Evolutionary conservation across 2,113 vertebrate genomes (phyloP), one percentile per base, ranked within the genome.

Genomic region (Trochalopteron elliotii): DNA sequence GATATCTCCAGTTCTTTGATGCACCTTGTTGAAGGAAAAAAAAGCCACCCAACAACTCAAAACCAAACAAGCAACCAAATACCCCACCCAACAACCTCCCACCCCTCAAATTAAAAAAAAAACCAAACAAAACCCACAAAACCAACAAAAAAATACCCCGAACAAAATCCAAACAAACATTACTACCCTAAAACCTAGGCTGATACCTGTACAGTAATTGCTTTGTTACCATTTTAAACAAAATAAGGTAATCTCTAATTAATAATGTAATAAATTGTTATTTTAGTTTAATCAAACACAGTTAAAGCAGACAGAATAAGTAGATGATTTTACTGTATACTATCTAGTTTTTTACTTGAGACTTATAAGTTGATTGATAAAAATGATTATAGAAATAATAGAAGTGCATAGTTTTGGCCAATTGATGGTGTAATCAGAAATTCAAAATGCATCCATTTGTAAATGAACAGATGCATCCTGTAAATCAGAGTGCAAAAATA

Each of bases 51-150:
- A 69, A 31, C 11, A 57, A 45, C 18, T 49, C 11, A 35, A 59
- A 86, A 11, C 7, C 11, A 33, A 70, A 16, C 4, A 44, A 23
- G 12, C 15, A 71, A 45, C 10, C 44, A 70, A 39, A 56, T 42
- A 23, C 5, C 0, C 10, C 6, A 21, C 53, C 1, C 15, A 61
- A 39, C 12, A 37, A 11, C 7, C 12, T 3, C 24, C 9, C 4
- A 20, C 10, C 6, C 8, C 9, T 20, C 3, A 4, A 27, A 24
- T 39, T 53, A 75, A 20, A 6, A 55, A 31, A 20, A 20, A 6
- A 53, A 53, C 5, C 27, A 21, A 11, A 11, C 15, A 5, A 53
- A 52, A 25, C 27, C 16, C 30, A 33, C 33, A 33, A 19, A 19
- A 31, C 40, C 12, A 19, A 4, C 8, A 12, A 31, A 11, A 25